A percentile compares a stretch with the other conserved stretches of the same genome.
Evolutionary conservation across 2,888 invertebrate species (phyloP).

Genomic region (Spodoptera exigua): DNA sequence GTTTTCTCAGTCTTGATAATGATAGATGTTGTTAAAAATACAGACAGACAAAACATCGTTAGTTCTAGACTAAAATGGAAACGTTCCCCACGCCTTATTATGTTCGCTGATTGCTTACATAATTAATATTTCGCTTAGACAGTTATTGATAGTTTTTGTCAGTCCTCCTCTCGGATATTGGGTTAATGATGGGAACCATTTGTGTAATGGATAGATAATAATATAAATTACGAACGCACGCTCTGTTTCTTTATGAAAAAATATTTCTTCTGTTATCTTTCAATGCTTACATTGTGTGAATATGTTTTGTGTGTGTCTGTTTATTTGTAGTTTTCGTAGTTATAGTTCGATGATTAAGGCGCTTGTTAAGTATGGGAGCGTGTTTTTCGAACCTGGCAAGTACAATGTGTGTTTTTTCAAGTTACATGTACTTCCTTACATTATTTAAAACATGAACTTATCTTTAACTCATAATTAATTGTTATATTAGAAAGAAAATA

Average conservation of each 20-base stretch:
- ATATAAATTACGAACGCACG: constrained; percentile 51
- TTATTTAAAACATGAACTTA: too few relatives aligned
- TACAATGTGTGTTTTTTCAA: too few relatives aligned
- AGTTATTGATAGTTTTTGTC: constrained; percentile 62
- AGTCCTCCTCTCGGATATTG: constrained; percentile 49
- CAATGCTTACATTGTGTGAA: not conserved
- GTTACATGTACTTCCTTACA: too few relatives aligned
- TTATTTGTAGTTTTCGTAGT: too few relatives aligned
- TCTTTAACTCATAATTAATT: too few relatives aligned
- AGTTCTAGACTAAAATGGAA: constrained; percentile 16
- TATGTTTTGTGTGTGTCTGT: not conserved
- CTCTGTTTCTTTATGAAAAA: constrained; percentile 5
- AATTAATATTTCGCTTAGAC: constrained; percentile 44
- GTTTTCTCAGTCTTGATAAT: too few relatives aligned
- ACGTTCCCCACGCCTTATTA: not conserved
- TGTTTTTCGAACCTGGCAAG: too few relatives aligned
- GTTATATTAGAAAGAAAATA: too few relatives aligned
- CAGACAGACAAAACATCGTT: constrained; percentile 1
- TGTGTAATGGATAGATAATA: constrained; percentile 56
- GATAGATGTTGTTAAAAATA: not conserved
- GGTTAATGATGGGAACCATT: constrained; percentile 58
- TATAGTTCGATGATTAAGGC: too few relatives aligned
- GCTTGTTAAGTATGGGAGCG: too few relatives aligned
- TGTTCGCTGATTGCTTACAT: constrained; percentile 14
- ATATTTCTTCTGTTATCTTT: constrained; percentile 8